Evolutionary conservation across 2,113 vertebrate species (phyloP).

Genomic region (Uria aalge): DNA sequence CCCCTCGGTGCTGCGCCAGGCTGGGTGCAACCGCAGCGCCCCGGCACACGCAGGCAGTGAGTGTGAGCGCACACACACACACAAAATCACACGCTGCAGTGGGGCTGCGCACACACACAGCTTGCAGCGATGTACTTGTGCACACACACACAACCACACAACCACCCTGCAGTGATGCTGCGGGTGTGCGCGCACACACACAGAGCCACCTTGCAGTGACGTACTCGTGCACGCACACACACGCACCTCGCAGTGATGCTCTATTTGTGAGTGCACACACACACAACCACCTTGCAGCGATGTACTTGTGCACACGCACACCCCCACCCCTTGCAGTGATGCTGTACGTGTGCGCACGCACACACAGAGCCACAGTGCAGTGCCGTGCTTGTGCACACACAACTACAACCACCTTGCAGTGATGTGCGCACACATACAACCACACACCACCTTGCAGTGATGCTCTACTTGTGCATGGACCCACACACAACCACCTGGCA

Average conservation of each 20-base stretch:
- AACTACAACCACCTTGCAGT: background rate
- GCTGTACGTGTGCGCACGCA: background rate
- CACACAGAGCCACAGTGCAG: background rate
- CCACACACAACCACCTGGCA: background rate
- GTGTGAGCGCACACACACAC: background rate
- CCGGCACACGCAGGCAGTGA: fast-evolving
- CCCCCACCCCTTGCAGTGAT: background rate
- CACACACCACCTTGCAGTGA: background rate
- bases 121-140: background rate
- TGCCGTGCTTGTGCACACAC: background rate
- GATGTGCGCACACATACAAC: no score
- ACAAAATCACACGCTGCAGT: background rate
- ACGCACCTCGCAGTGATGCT: background rate
- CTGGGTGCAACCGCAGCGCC: background rate
- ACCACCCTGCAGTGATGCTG: background rate
- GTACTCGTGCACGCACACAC: no score
- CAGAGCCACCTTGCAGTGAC: background rate
- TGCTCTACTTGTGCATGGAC: no score
- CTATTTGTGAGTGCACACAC: background rate
- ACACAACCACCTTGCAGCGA: background rate
- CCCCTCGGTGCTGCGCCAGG: fast-evolving
- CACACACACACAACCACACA: background rate
- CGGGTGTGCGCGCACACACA: fast-evolving
- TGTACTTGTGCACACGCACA: background rate
- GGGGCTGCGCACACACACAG: background rate